Evolutionary conservation across 2,888 invertebrate species (phyloP), one percentile per base, ranked within the genome.

Genomic region (Andrena praecox): DNA sequence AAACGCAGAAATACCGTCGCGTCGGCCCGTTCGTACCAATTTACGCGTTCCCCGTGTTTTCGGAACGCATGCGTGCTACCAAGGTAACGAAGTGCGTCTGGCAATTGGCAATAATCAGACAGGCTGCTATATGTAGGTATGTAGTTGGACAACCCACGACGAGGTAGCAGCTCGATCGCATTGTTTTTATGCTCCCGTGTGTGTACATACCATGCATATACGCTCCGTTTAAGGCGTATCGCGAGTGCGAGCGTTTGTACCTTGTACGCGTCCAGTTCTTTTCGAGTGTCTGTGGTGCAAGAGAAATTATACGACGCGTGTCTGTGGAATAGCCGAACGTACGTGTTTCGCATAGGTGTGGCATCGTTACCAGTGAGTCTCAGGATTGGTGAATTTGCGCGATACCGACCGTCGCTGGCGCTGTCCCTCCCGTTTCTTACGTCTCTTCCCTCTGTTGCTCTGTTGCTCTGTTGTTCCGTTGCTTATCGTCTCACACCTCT

Each of bases 161-260:
- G 82, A 91, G 92, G 88, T 90, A 91, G 91, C 91, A 83, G 85
- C 78, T 82, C 84, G 82, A 81, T 91, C 91, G 91, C 87, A 90
- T 90, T 91, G 91, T 91, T 91, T 91, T 91, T 89, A 88, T 90
- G 84, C 77, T 73, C 77, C 74, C 83, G 85, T 84, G 80, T 81
- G 80, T 63, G 75, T 78, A 85, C 87, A 82, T 66, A 80, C 74
- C 68, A 77, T 75, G 86, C 74, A 74, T 78, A 73, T 68, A 78
- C 84, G 77, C 80, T 80, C 77, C 50, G 70, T 71, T 56, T 73
- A 69, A 82, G 77, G 81, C 84, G 74, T 80, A 82, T 81, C 71
- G 62, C 72, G 72, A 66, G 69, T 79, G 78, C 63, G 72, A 77
- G 42, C 64, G 56, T 78, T 66, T 59, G 48, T 82, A 48, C 63